Conservation (phyloP, 2,113 vertebrate genomes). For the Cyprinus carpio region DNA sequence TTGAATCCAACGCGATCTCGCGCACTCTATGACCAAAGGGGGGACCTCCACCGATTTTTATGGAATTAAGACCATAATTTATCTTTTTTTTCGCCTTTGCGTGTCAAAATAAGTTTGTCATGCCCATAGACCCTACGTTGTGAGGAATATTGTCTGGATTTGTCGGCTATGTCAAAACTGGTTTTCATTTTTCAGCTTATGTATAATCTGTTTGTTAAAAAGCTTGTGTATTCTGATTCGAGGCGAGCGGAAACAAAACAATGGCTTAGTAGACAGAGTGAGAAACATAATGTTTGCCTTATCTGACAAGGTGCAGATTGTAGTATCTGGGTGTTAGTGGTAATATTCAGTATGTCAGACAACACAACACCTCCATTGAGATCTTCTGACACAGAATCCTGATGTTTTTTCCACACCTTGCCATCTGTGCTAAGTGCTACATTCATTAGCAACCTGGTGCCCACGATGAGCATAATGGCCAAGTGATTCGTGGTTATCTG, state of each 20-base stretch:
- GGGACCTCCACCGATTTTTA: neutral
- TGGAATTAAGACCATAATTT: neutral
- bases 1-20: conserved; percentile 45
- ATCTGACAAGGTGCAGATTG: conserved; percentile 37
- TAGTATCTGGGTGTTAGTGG: conserved; percentile 39
- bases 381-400: conserved; percentile 8
- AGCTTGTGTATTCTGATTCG: conserved; percentile 28
- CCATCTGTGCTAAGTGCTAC: conserved; percentile 58
- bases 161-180: no score
- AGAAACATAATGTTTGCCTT: conserved; percentile 55
- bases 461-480: conserved; percentile 62
- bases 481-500: conserved; percentile 61
- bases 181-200: neutral
- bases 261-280: conserved; percentile 32
- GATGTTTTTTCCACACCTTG: conserved; percentile 47
- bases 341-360: conserved; percentile 37
- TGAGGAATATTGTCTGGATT: conserved; percentile 34
- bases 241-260: conserved; percentile 28
- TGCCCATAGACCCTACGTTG: conserved; percentile 2
- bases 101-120: neutral
- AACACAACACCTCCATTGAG: conserved; percentile 3
- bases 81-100: neutral
- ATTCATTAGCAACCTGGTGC: conserved; percentile 72
- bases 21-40: conserved; percentile 11
- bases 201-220: conserved; percentile 34